Percentiles rank a stretch among this genome's conserved stretches.
Conservation (phyloP, 2,113 vertebrate species). For the Stercorarius parasiticus region DNA sequence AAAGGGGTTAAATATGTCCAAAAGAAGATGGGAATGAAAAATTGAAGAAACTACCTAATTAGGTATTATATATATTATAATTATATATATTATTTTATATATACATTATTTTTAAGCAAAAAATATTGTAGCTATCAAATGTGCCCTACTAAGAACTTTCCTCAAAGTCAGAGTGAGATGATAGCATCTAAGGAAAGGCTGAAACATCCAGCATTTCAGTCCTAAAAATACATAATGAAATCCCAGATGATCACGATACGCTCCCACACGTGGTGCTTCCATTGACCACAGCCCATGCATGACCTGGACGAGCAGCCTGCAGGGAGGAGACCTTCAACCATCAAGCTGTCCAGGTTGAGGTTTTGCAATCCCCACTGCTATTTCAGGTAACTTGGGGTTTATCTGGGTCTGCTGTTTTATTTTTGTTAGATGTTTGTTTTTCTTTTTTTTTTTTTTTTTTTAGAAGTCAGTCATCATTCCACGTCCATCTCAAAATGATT, state of each 20-base stretch:
- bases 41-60: background rate
- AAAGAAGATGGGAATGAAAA: background rate
- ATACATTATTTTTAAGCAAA: background rate
- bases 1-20: background rate
- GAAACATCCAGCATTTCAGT: background rate
- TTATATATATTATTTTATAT: too few relatives aligned
- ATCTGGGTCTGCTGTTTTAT: background rate
- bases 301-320: background rate
- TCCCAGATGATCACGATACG: accelerated
- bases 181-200: background rate
- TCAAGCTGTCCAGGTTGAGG: background rate
- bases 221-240: background rate
- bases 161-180: background rate
- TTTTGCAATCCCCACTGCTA: background rate
- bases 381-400: background rate
- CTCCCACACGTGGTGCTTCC: accelerated
- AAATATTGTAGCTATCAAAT: background rate
- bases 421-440: background rate
- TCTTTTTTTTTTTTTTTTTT: background rate
- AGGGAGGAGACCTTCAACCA: background rate
- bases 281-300: accelerated
- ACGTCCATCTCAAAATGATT: background rate
- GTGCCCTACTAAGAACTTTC: background rate
- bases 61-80: too few relatives aligned
- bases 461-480: background rate